Base-by-base conservation (phyloP, 2,888 invertebrate genomes). In the Aelia acuminata region DNA sequence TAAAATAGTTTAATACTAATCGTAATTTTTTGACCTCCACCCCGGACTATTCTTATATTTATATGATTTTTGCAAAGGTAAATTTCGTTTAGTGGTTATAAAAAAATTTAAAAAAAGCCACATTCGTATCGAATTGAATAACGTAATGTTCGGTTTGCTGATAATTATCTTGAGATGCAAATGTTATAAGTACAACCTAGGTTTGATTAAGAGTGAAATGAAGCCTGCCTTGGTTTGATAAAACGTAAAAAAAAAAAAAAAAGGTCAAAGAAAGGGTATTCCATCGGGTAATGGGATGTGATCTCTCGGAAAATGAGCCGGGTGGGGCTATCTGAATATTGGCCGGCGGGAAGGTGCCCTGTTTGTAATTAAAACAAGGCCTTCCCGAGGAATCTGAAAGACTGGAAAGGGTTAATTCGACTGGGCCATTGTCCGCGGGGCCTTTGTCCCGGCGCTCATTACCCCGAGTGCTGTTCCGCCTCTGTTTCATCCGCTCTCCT, bases 351-450 rank as follows among this genome's bases (percentile, higher is more conserved):
- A 63, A 63, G 63, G 63, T 49, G 47, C 31, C 39, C 53, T 53
- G 85, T 84, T 48, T 53, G 85, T 85, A 85, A 85, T 85, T 85
- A 85, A 53, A 49, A 50, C 84, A 50, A 84, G 84, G 63, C 48
- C 84, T 31, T 50, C 49, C 85, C 13, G 39, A 50, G 50, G 53
- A 39, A 49, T 85, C 35, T 49, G 85, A 85, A 49, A 84, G 80
- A 31, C 49, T 84, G 84, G 48, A 84, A 49, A 49, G 84, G 49
- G 84, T 49, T 80, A 80, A 80, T 80, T 80, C 80, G 80, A 80
- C 80, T 80, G 22, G 26, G 85, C 53, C 57, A 85, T 85, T 85
- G 85, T 85, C 49, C 35, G 26, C 10, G 22, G 20, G 10, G 7
- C 84, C 84, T 84, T 49, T 84, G 84, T 84, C 48, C 48, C 84